phyloP scores from a whole-genome alignment of 1,140 invertebrate species.

The Teleogryllus occipitalis region DNA sequence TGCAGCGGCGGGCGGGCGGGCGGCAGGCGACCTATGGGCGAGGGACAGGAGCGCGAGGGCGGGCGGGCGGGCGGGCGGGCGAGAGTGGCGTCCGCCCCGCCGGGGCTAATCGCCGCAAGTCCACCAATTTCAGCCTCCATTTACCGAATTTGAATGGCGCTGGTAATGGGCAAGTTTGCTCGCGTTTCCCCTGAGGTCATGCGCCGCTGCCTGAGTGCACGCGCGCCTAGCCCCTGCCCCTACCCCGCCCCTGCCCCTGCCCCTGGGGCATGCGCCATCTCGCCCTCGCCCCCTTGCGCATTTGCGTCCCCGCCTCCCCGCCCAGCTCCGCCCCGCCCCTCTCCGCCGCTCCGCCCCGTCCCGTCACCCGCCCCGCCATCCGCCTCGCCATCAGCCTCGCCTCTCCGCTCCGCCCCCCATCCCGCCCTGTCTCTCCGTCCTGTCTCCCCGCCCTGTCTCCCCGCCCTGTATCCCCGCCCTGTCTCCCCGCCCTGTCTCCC shows the following conservation, averaged over 20 bases:
- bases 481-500: not conserved
- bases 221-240: not conserved
- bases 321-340: too few relatives aligned
- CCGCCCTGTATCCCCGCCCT: not conserved
- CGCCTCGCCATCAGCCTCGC: not conserved
- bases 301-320: not conserved
- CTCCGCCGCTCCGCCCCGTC: not conserved
- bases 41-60: slow-evolving; percentile 9
- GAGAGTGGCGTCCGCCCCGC: not conserved
- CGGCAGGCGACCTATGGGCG: too few relatives aligned
- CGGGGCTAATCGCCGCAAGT: too few relatives aligned
- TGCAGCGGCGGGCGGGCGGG: too few relatives aligned
- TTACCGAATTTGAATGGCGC: too few relatives aligned
- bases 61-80: not conserved
- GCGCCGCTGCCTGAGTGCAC: not conserved
- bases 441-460: not conserved
- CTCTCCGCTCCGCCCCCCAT: not conserved
- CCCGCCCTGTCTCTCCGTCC: not conserved
- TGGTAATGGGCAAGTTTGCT: too few relatives aligned
- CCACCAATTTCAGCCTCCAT: too few relatives aligned
- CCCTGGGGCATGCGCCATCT: not conserved
- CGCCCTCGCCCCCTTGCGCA: not conserved
- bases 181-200: too few relatives aligned
- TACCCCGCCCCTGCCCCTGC: not conserved
- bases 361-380: too few relatives aligned